Base-by-base conservation (phyloP, 2,797 vertebrate species). In the Huso huso region DNA sequence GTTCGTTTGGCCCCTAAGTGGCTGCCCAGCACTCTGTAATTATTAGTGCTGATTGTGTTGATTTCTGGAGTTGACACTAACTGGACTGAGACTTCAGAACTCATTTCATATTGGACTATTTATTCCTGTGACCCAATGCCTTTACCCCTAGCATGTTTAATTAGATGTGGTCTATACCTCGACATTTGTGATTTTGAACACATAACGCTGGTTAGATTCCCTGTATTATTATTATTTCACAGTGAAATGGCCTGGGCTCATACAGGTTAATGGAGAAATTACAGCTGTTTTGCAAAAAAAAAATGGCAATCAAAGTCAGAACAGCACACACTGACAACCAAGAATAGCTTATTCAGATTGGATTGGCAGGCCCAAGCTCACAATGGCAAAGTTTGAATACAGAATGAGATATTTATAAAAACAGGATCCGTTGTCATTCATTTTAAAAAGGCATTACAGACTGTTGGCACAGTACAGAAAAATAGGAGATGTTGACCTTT, bases 401-500 rank as follows among this genome's bases (percentile, higher is more conserved):
- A 79, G 82, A 94, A 94, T 91, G 90, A 93, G 90, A 88, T 87
- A 91, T 91, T 93, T 89, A 79, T 88, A 85, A 81, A 88, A 77
- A 89, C 80, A 74, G 81, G 86, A 84, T 85, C 82, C 78, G 65
- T 88, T 92, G 92, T 90, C 90, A 89, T 93, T 92, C 88, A 91
- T 92, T 88, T 88, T 87, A 88, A 93, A 89, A 88, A 90, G 89
- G 87, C 89, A 91, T 93, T 93, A 91, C 86, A 87, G 85, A 84
- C 85, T 86, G 86, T 88, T 81, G 80, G 89, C 89, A 82, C 86
- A 78, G 76, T 83, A 88, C 83, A 82, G 81, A 86, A 92, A 92
- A 93, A 88, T 89, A 88, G 91, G 88, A 88, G 88, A 89, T 84
- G 91, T 90, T 95, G 94, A 96, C 95, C 93, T 98, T 96, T 95